Conservation (phyloP, 2,888 invertebrate species). For the Noctua fimbriata region DNA sequence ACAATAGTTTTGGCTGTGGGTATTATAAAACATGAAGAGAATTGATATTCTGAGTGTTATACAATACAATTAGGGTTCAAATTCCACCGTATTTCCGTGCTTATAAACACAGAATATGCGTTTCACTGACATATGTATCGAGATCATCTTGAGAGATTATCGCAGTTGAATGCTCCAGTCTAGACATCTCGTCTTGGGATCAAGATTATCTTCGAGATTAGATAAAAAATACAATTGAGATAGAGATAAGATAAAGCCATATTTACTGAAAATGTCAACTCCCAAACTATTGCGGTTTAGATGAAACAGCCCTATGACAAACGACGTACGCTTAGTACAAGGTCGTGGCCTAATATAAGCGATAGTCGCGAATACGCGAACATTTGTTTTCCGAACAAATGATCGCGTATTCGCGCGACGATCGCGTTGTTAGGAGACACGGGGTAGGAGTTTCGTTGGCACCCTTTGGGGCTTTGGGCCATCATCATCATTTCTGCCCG, state of each 20-base stretch:
- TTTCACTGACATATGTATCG: neutral
- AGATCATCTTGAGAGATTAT: slow-evolving; percentile 2
- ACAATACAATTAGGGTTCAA: neutral
- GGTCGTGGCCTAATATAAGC: neutral
- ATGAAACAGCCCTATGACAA: neutral
- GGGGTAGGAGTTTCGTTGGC: neutral
- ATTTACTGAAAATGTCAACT: neutral
- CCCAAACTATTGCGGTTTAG: neutral
- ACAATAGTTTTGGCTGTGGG: neutral
- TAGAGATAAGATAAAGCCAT: neutral
- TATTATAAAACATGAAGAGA: neutral
- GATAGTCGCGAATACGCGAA: neutral
- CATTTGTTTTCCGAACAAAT: too few species aligned
- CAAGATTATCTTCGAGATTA: slow-evolving; percentile 14
- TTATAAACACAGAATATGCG: neutral
- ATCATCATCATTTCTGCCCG: too few species aligned
- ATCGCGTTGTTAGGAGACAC: neutral
- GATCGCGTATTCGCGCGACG: neutral
- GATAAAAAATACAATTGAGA: neutral
- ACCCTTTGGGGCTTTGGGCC: neutral
- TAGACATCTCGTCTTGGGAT: slow-evolving; percentile 15
- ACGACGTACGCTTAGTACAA: neutral
- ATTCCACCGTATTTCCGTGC: neutral
- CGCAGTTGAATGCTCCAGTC: neutral
- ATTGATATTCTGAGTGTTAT: neutral